phyloP scores from a whole-genome alignment of 2,113 vertebrate species.

The Perccottus glenii region DNA sequence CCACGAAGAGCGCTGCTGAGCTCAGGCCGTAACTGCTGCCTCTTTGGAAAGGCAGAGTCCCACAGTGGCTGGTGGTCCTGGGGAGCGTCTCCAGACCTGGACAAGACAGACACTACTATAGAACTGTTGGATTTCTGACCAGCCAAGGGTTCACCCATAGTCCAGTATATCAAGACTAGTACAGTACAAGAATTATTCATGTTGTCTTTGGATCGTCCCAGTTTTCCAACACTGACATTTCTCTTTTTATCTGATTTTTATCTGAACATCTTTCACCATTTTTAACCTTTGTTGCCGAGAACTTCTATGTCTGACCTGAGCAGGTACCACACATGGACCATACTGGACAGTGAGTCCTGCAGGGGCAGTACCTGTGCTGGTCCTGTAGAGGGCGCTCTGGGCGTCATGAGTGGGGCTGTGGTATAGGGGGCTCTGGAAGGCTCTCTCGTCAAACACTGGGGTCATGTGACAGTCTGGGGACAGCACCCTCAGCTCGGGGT shows the following conservation, averaged over 20 bases:
- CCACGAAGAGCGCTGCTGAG: conserved; percentile 84
- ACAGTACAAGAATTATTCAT: too few species aligned
- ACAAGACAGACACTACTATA: not conserved
- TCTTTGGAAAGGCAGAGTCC: conserved; percentile 94
- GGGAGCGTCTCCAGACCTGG: conserved; percentile 83
- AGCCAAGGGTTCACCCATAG: too few species aligned
- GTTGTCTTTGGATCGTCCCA: too few species aligned
- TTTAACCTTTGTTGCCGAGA: too few species aligned
- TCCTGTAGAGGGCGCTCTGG: conserved; percentile 79
- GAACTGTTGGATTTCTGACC: too few species aligned
- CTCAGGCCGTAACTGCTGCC: conserved; percentile 84
- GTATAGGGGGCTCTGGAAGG: conserved; percentile 80
- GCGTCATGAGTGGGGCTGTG: conserved; percentile 78
- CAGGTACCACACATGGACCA: too few species aligned
- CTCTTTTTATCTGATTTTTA: too few species aligned
- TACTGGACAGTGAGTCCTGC: not conserved
- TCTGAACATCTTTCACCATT: too few species aligned
- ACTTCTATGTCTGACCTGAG: too few species aligned
- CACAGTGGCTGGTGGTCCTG: conserved; percentile 90
- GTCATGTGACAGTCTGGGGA: conserved; percentile 94
- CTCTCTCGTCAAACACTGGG: conserved; percentile 90
- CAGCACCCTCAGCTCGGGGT: conserved; percentile 85
- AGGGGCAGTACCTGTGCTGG: conserved; percentile 81
- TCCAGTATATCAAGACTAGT: too few species aligned
- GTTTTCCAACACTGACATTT: too few species aligned